Percentiles rank a stretch among this genome's conserved stretches.
These are phyloP conservation scores for Nycticryphes semicollaris DNA, from an alignment of 2,113 vertebrate species.

Conservation along the genomic window DNA sequence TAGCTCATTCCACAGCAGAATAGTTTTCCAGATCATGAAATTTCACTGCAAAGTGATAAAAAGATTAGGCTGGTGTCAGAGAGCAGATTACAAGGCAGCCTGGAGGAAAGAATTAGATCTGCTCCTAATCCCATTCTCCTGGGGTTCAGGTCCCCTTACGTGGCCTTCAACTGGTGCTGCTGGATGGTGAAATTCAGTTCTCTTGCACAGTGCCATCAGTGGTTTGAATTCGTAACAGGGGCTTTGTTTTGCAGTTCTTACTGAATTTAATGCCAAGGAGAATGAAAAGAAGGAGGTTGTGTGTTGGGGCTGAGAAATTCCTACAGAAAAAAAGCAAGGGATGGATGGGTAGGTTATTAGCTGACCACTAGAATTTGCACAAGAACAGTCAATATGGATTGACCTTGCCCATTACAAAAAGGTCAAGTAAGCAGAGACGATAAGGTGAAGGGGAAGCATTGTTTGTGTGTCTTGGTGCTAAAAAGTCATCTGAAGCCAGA, in stretches of 20 bases:
- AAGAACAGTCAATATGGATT: not conserved
- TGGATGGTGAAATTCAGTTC: not conserved
- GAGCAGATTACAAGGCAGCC: constrained; percentile 12
- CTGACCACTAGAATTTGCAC: not conserved
- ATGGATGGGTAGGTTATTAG: accelerated
- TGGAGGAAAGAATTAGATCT: constrained; percentile 4
- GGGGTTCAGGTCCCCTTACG: not conserved
- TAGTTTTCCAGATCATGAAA: constrained; percentile 49
- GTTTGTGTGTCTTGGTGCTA: accelerated
- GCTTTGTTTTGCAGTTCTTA: not conserved
- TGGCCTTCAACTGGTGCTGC: not conserved
- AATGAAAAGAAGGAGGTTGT: not conserved
- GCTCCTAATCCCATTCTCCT: not conserved
- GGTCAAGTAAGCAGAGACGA: not conserved
- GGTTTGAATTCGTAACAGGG: not conserved
- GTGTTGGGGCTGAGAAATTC: not conserved
- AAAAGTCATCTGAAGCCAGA: not conserved
- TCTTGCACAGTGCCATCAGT: not conserved
- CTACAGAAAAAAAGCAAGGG: not conserved
- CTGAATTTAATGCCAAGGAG: not conserved
- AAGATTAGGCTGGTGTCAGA: constrained; percentile 26
- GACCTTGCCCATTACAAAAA: not conserved
- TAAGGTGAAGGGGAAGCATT: not conserved
- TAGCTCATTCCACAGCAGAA: not conserved
- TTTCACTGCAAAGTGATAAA: constrained; percentile 34